A percentile compares a stretch with the other conserved stretches of the same genome.
phyloP scores from a whole-genome alignment of 2,797 vertebrate species.

The Mallotus villosus region DNA sequence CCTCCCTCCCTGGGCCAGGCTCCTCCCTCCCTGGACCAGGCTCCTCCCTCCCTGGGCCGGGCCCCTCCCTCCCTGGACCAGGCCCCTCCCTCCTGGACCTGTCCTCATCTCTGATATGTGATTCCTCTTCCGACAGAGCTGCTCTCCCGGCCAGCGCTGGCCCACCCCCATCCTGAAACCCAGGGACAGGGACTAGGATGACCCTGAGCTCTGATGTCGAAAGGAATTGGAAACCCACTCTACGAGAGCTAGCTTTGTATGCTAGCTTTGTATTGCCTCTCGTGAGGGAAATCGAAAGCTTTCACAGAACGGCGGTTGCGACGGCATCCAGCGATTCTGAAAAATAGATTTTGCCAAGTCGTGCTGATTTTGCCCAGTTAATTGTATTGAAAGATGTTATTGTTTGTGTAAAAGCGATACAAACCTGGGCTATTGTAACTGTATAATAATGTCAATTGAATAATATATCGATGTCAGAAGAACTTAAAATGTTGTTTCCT shows the following conservation, averaged over 20 bases:
- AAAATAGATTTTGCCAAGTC: too few relatives aligned
- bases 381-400: too few relatives aligned
- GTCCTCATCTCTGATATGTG: constrained; percentile 28
- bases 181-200: background rate
- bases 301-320: too few relatives aligned
- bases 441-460: too few relatives aligned
- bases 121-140: constrained; percentile 38
- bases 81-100: constrained; percentile 24
- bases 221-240: background rate
- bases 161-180: constrained; percentile 9
- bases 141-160: constrained; percentile 3
- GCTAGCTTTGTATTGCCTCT: too few relatives aligned
- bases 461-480: too few relatives aligned
- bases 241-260: background rate
- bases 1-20: constrained; percentile 22
- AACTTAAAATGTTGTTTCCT: background rate
- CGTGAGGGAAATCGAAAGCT: too few relatives aligned
- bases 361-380: too few relatives aligned
- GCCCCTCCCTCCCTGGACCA: constrained; percentile 22
- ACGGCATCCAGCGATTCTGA: too few relatives aligned
- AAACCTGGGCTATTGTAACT: too few relatives aligned
- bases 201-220: background rate
- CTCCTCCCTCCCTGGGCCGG: constrained; percentile 24
- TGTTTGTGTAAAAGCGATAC: too few relatives aligned
- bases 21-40: constrained; percentile 26